Conservation (phyloP, 2,888 invertebrate species). For the Rhagonycha lutea region DNA sequence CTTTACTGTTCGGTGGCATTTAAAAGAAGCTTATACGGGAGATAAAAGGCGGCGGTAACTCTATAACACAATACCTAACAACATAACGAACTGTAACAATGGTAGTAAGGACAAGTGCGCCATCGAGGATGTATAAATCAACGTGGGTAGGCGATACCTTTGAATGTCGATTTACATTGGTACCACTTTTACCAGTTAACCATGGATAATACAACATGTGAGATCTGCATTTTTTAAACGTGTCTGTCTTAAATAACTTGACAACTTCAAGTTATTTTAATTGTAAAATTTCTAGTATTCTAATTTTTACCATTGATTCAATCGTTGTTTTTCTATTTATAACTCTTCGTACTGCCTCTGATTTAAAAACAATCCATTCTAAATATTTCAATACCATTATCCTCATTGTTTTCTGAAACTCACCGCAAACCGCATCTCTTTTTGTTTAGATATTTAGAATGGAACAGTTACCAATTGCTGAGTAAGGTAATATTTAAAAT, state of each 20-base stretch:
- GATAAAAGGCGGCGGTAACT: slow-evolving; percentile 26
- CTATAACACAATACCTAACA: slow-evolving; percentile 15
- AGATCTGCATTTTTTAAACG: neutral
- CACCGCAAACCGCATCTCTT: no score
- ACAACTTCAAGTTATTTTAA: neutral
- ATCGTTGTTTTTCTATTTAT: neutral
- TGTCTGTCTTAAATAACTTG: neutral
- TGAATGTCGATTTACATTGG: slow-evolving; percentile 24
- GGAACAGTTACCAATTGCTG: no score
- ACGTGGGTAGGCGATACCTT: slow-evolving; percentile 23
- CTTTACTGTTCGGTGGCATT: slow-evolving; percentile 16
- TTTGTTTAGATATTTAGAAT: no score
- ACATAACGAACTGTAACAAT: slow-evolving; percentile 30
- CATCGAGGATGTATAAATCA: slow-evolving; percentile 30
- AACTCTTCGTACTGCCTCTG: neutral
- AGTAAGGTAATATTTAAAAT: no score
- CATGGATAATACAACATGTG: slow-evolving; percentile 13
- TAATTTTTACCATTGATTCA: neutral
- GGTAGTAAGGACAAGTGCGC: slow-evolving; percentile 29
- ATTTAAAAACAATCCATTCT: neutral
- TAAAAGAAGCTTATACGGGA: slow-evolving; percentile 9
- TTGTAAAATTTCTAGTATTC: neutral
- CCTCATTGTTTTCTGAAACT: no score
- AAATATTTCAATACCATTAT: neutral
- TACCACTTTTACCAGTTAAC: slow-evolving; percentile 22